phyloP scores from a whole-genome alignment of 2,888 invertebrate genomes.

The Trachelus tabidus region DNA sequence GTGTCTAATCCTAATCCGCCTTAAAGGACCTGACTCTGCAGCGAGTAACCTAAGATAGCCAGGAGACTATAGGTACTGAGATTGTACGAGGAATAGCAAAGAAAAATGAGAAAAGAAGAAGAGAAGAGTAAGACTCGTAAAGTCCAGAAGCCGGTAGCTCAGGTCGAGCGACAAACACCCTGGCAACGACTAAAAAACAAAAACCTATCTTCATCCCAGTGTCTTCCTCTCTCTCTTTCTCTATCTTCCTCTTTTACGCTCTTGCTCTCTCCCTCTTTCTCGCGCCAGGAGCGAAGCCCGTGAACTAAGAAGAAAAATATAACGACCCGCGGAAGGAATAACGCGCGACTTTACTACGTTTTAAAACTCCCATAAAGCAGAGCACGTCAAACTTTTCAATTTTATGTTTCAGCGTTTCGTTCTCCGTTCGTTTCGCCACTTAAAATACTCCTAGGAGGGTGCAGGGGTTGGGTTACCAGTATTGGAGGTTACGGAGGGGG shows the following conservation, averaged over 20 bases:
- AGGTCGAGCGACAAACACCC: conserved; percentile 48
- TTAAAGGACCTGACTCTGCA: too few relatives aligned
- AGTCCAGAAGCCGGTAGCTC: conserved; percentile 27
- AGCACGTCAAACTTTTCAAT: conserved; percentile 62
- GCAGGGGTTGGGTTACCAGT: not conserved
- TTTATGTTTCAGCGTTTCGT: conserved; percentile 55
- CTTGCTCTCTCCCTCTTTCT: too few relatives aligned
- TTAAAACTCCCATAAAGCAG: conserved; percentile 61
- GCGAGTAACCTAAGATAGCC: too few relatives aligned
- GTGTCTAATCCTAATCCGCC: too few relatives aligned
- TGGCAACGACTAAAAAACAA: conserved; percentile 42
- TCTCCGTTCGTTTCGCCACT: conserved; percentile 42
- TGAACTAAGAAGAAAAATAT: conserved; percentile 52
- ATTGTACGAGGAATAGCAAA: not conserved
- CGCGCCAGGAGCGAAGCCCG: conserved; percentile 26
- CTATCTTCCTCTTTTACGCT: not conserved
- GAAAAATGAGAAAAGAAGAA: conserved; percentile 12
- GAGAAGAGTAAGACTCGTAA: conserved; percentile 25
- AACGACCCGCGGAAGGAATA: conserved; percentile 57
- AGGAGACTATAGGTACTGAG: too few relatives aligned
- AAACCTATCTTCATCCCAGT: conserved; percentile 28
- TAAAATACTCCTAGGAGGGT: conserved; percentile 32
- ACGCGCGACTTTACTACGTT: conserved; percentile 60
- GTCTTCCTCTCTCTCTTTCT: too few relatives aligned
- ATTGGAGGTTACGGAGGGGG: conserved; percentile 3